These are phyloP conservation scores for Sebastes variabilis DNA, from an alignment of 2,797 vertebrate genomes.

Conservation along the genomic window DNA sequence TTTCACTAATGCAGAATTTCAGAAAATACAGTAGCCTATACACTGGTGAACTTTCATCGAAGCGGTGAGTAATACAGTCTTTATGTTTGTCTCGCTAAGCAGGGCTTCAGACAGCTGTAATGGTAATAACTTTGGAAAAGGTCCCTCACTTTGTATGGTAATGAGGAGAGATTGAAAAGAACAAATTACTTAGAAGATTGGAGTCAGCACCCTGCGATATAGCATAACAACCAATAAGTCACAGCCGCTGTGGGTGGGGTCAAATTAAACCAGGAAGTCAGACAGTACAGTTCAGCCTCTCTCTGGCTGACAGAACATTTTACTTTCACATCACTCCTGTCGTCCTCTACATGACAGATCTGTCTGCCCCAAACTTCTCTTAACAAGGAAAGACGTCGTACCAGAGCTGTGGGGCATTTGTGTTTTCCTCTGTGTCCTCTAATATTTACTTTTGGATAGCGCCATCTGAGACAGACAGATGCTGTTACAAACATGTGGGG, in stretches of 20 bases:
- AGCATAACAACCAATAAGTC: conserved; percentile 49
- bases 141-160: conserved; percentile 67
- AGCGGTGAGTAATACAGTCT: conserved; percentile 18
- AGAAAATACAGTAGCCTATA: neutral
- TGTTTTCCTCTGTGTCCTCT: neutral
- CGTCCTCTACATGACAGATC: neutral
- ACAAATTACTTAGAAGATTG: conserved; percentile 69
- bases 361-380: neutral
- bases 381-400: neutral
- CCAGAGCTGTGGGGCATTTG: neutral
- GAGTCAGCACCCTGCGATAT: conserved; percentile 61
- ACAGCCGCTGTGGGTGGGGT: conserved; percentile 34
- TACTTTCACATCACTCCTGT: conserved; percentile 6
- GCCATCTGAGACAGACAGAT: neutral
- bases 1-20: conserved; percentile 25
- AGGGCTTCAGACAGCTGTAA: conserved; percentile 30
- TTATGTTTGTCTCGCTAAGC: conserved; percentile 9
- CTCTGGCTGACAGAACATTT: neutral
- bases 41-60: neutral
- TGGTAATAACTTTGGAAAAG: conserved; percentile 59
- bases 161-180: conserved; percentile 67
- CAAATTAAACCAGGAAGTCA: conserved; percentile 49
- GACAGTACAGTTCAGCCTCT: conserved; percentile 10
- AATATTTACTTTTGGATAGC: neutral
- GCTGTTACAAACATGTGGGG: neutral